These are phyloP conservation scores for Pseudomyrmex flavicornis DNA, from an alignment of 1,140 invertebrate genomes.

Conservation along the genomic window DNA sequence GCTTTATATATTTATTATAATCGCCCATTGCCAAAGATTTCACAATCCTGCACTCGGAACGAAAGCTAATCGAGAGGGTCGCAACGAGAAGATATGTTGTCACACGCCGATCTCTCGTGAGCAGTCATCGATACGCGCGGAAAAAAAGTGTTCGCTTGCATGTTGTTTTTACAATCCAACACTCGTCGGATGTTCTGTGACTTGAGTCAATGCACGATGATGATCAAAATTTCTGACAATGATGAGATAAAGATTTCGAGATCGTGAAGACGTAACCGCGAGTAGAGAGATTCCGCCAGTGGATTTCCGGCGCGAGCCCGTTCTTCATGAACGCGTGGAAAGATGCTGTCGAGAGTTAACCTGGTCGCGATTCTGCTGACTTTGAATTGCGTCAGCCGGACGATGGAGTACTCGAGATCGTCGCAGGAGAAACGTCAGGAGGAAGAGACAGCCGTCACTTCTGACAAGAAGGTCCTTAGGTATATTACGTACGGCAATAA, in stretches of 20 bases:
- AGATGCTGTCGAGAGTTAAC: constrained; percentile 78
- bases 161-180: constrained; percentile 19
- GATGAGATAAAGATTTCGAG: constrained; percentile 40
- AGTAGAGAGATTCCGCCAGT: not conserved
- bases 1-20: constrained; percentile 29
- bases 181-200: not conserved
- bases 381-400: constrained; percentile 64
- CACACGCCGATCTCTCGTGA: not conserved
- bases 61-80: not conserved
- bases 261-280: constrained; percentile 32
- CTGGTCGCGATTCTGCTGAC: constrained; percentile 76
- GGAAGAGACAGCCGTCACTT: not conserved
- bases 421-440: constrained; percentile 7
- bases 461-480: constrained; percentile 39
- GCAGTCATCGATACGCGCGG: not conserved
- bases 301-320: constrained; percentile 2
- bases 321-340: constrained; percentile 61
- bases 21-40: not conserved
- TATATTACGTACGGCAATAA: constrained; percentile 29
- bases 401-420: constrained; percentile 44
- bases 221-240: constrained; percentile 24
- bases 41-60: not conserved
- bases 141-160: constrained; percentile 11
- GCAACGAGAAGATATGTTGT: not conserved
- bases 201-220: not conserved